phyloP scores from a whole-genome alignment of 2,888 invertebrate species.

The Eumacrocentrus americanus region DNA sequence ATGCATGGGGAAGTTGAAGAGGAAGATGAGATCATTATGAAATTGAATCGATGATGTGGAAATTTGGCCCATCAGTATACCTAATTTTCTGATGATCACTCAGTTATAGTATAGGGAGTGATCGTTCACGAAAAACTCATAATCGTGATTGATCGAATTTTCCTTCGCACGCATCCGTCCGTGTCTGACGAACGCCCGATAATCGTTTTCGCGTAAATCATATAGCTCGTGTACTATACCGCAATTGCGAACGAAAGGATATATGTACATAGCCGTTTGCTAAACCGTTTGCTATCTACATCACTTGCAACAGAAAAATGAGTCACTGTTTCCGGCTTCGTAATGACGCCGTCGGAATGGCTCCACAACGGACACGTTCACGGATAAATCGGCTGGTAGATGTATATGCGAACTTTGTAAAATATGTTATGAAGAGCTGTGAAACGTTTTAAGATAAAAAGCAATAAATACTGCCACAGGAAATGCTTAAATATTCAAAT shows the following conservation, averaged over 20 bases:
- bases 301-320: neutral
- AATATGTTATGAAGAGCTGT: no score
- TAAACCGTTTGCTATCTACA: neutral
- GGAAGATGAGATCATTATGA: no score
- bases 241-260: neutral
- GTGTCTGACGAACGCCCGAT: slow-evolving; percentile 11
- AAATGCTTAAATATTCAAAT: no score
- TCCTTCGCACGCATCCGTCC: slow-evolving; percentile 9
- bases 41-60: no score
- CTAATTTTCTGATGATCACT: no score
- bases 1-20: no score
- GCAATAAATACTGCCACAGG: no score
- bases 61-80: no score
- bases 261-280: no score
- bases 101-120: no score
- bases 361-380: neutral
- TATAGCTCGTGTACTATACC: slow-evolving; percentile 1
- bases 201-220: slow-evolving; percentile 10
- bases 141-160: slow-evolving; percentile 26
- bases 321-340: neutral
- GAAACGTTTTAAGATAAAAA: no score
- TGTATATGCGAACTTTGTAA: neutral
- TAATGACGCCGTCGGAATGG: slow-evolving; percentile 12
- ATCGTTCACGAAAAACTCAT: no score
- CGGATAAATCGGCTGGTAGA: neutral